Percentiles rank a stretch among this genome's conserved stretches.
Conservation (phyloP, 2,113 vertebrate species). For the Nothocercus nigrocapillus region DNA sequence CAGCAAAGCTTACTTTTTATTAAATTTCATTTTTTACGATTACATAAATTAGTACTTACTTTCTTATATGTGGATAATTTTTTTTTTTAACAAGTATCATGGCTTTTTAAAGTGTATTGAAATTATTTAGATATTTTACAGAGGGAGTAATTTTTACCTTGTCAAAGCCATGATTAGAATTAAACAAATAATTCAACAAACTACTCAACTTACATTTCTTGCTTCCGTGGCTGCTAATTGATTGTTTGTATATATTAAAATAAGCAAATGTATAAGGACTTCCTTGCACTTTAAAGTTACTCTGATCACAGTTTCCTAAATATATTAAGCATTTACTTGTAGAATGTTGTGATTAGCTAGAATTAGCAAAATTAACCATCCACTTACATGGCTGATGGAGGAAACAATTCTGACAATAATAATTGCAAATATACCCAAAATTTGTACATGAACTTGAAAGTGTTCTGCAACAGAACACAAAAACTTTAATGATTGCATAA, state of each 20-base stretch:
- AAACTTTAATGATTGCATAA: neutral
- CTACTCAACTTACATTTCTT: neutral
- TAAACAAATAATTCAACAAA: neutral
- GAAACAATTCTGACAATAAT: neutral
- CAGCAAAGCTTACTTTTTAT: neutral
- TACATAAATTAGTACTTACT: neutral
- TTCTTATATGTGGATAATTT: rapidly evolving
- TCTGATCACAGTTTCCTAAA: neutral
- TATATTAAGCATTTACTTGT: neutral
- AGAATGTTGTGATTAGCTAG: neutral
- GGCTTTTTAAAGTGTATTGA: neutral
- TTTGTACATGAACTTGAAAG: neutral
- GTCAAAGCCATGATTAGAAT: neutral
- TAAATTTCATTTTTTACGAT: neutral
- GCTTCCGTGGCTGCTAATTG: neutral
- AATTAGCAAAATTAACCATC: constrained; percentile 8
- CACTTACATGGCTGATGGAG: neutral
- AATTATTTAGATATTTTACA: neutral
- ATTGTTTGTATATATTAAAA: neutral
- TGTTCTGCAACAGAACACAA: neutral
- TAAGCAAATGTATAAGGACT: neutral
- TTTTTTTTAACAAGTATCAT: neutral
- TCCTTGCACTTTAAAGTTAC: neutral
- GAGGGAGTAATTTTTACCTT: neutral
- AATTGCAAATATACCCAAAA: neutral